Percentiles rank a stretch among this genome's conserved stretches.
These are phyloP conservation scores for Cephonodes hylas DNA, from an alignment of 2,888 invertebrate species.

Conservation along the genomic window DNA sequence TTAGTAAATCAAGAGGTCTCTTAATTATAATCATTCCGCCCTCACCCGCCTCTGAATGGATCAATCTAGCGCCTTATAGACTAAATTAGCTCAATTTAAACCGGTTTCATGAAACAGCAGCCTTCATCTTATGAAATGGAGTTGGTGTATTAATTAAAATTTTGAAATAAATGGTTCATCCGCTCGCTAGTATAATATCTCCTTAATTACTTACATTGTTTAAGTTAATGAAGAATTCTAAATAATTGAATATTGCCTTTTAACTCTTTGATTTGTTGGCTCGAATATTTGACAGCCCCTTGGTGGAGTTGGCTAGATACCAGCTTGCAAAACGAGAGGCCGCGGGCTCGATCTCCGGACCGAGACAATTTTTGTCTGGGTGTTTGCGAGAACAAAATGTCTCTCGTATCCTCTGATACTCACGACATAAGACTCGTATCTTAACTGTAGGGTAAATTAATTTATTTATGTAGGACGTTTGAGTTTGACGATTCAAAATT, in stretches of 20 bases:
- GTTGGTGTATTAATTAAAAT: conserved; percentile 25
- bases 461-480: too few relatives aligned
- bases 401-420: too few relatives aligned
- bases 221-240: background rate
- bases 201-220: conserved; percentile 8
- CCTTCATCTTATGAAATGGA: conserved; percentile 16
- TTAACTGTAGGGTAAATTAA: too few relatives aligned
- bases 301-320: too few relatives aligned
- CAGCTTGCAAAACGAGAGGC: too few relatives aligned
- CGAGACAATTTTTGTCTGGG: too few relatives aligned
- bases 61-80: conserved; percentile 13
- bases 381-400: too few relatives aligned
- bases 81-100: conserved; percentile 11
- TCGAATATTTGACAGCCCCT: too few relatives aligned
- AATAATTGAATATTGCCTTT: background rate
- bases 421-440: too few relatives aligned
- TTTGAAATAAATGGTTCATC: conserved; percentile 17
- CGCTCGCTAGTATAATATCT: conserved; percentile 11
- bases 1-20: conserved; percentile 2
- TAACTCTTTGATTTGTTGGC: background rate
- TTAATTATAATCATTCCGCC: background rate
- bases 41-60: conserved; percentile 11
- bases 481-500: too few relatives aligned
- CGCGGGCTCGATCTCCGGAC: too few relatives aligned
- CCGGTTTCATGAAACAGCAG: conserved; percentile 3